Evolutionary conservation across 2,888 invertebrate species (phyloP), one percentile per base, ranked within the genome.

Genomic region (Polietes domitor): DNA sequence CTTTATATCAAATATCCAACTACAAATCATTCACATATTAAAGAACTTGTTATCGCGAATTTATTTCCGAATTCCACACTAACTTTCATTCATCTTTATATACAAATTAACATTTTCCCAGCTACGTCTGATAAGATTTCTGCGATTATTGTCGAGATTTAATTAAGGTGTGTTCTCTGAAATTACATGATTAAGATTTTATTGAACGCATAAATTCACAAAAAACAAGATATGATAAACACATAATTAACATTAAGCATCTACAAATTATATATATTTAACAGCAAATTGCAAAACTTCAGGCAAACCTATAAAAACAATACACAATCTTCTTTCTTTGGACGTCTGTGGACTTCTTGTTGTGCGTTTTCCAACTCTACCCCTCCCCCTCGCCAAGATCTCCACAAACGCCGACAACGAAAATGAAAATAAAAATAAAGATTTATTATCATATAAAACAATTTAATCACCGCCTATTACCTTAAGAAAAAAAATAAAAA

Each of bases 151-250:
- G 15, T n/a, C 1, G 47, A 47, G 47, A 47, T 47, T 47, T 47
- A 47, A 47, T 47, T 10, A 61, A 61, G 28, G 61, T 28, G 61
- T 61, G 61, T 61, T 24, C 15, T 24, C 21, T 19, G n/a, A 47
- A 47, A 47, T 47, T 47, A 47, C 47, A 47, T n/a, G 47, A 47
- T 47, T n/a, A 47, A 7, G 47, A 47, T 47, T 47, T 47, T 47
- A 47, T n/a, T 15, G n/a, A 47, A 47, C 47, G 10, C 53, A 55
- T 55, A 21, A 55, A 21, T 55, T 55, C 53, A 21, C 12, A 58
- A 58, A 17, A 53, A 58, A 58, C 24, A 10, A 26, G 58, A 58
- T 58, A 24, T 58, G 58, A 58, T 58, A 58, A 58, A 26, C 58
- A 58, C 21, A 26, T 58, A 58, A 21, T 58, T 58, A 58, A 58